Base-by-base conservation (phyloP, 2,888 invertebrate species). In the Trypoxylon attenuatum region DNA sequence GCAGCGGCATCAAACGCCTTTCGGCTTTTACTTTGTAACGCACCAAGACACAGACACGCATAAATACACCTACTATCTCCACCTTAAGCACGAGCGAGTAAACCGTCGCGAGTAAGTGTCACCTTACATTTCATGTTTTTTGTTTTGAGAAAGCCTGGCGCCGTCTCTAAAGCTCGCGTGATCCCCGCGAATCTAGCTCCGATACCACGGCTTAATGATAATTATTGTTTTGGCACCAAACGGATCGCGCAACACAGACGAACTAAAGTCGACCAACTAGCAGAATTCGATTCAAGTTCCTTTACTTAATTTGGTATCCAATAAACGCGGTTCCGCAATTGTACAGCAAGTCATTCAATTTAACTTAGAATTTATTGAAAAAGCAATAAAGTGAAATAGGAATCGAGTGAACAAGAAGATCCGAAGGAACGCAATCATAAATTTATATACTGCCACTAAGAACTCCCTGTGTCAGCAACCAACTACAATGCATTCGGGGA, bases 381-480 rank as follows among this genome's bases (percentile, higher is more conserved):
- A n/a, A n/a, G n/a, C n/a, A n/a, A n/a, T n/a, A n/a, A n/a, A n/a
- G n/a, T n/a, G n/a, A n/a, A n/a, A n/a, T n/a, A n/a, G n/a, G n/a
- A n/a, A n/a, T n/a, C n/a, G n/a, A n/a, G n/a, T n/a, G n/a, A n/a
- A n/a, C n/a, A n/a, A n/a, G n/a, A n/a, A n/a, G n/a, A n/a, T n/a
- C n/a, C n/a, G n/a, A n/a, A n/a, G n/a, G n/a, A n/a, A n/a, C n/a
- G n/a, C 19, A 5, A 33, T 52, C 66, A 58, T 67, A 67, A 65
- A 73, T 69, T 69, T 69, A 67, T 73, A 67, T 61, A 39, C 52
- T 21, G 15, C n/a, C 25, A n/a, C 15, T n/a, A 13, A 39, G 5
- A 29, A 41, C 6, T 6, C 16, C 6, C 16, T 5, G n/a, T n/a
- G 16, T 22, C 39, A 46, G 21, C 23, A 41, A 19, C 43, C 39